A percentile compares a stretch with the other conserved stretches of the same genome.
Conservation (phyloP, 2,888 invertebrate species). For the Nemapogon koenigi region DNA sequence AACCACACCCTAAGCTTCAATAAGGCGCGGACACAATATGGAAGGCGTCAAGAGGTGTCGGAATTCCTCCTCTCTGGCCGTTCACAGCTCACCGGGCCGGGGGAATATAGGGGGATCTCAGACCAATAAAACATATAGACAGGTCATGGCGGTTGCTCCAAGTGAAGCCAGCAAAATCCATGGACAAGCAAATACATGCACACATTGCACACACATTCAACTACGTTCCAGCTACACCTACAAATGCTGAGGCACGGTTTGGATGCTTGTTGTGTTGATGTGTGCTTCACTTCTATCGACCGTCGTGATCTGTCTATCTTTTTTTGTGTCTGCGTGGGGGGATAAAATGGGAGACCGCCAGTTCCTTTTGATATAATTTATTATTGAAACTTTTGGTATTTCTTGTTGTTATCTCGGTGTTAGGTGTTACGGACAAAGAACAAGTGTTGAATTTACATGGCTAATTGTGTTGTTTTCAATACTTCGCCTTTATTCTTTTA, state of each 20-base stretch:
- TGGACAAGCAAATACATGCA: no score
- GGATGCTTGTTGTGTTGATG: no score
- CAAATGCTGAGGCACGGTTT: no score
- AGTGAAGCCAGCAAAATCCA: no score
- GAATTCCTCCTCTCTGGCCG: conserved; percentile 1
- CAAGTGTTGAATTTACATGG: conserved; percentile 5
- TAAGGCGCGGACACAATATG: conserved; percentile 33
- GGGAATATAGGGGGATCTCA: no score
- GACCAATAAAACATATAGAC: no score
- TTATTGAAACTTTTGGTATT: conserved; percentile 38
- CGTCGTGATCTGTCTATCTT: no score
- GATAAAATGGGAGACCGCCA: conserved; percentile 20
- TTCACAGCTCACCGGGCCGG: conserved; percentile 3
- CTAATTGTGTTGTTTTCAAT: conserved; percentile 4
- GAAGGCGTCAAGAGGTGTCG: conserved; percentile 46
- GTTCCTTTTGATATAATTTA: conserved; percentile 45
- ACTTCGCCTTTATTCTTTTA: conserved; percentile 43
- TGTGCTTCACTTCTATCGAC: background rate
- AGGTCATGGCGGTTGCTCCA: no score
- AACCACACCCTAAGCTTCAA: conserved; percentile 8
- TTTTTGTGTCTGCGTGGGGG: conserved; percentile 12
- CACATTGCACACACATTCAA: no score
- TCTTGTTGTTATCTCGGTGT: conserved; percentile 4
- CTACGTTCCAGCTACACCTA: no score
- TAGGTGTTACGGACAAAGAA: conserved; percentile 3